These are phyloP conservation scores for Dicrostonyx torquatus DNA, from an alignment of 2,797 vertebrate genomes.

Conservation along the genomic window DNA sequence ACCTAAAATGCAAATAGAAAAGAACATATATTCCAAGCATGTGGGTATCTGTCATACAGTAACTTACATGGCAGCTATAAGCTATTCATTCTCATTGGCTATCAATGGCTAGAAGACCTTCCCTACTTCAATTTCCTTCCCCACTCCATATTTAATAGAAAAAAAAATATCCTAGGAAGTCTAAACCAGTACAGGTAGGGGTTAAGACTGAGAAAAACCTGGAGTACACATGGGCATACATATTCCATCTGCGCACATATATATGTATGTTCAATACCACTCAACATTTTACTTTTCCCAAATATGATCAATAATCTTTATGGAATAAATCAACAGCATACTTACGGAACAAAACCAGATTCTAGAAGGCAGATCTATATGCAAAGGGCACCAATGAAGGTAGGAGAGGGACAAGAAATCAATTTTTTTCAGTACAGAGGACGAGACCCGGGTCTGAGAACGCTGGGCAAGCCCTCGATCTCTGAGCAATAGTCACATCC, in stretches of 20 bases:
- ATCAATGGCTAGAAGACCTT: neutral
- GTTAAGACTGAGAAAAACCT: neutral
- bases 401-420: neutral
- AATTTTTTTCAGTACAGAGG: neutral
- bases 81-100: neutral
- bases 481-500: neutral
- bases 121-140: neutral
- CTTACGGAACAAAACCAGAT: neutral
- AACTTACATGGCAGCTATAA: slow-evolving; percentile 30
- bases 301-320: slow-evolving; percentile 3
- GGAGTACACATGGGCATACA: neutral
- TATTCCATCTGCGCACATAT: neutral
- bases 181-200: neutral
- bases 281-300: neutral
- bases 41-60: slow-evolving; percentile 1
- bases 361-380: neutral
- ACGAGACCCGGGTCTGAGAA: too few relatives aligned
- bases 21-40: slow-evolving; percentile 35
- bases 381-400: neutral
- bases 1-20: slow-evolving; percentile 83
- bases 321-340: neutral
- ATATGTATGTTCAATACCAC: neutral
- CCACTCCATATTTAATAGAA: slow-evolving; percentile 2
- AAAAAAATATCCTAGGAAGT: neutral
- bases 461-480: neutral